These are phyloP conservation scores for Oceanodroma leucorhoa DNA, from an alignment of 2,797 vertebrate genomes.

Conservation along the genomic window DNA sequence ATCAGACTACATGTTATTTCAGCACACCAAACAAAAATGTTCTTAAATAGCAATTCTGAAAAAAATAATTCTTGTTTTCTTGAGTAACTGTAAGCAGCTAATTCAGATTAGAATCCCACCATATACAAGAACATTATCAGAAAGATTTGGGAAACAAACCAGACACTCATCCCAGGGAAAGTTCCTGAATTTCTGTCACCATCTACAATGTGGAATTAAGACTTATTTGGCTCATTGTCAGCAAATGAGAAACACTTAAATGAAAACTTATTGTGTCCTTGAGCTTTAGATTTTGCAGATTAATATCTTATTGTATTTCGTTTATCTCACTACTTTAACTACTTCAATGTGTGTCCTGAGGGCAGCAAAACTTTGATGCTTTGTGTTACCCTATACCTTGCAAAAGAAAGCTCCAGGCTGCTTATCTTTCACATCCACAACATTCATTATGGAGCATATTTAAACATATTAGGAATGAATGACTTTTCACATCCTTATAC, in stretches of 20 bases:
- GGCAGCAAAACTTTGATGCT: conserved; percentile 49
- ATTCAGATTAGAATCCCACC: neutral
- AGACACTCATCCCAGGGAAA: neutral
- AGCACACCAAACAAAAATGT: neutral
- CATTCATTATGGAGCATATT: conserved; percentile 25
- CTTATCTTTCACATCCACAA: conserved; percentile 57
- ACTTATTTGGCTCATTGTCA: conserved; percentile 39
- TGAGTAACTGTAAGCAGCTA: neutral
- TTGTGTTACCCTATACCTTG: conserved; percentile 56
- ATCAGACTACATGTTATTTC: neutral
- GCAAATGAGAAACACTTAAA: conserved; percentile 35
- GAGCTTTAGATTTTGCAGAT: conserved; percentile 45
- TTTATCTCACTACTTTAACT: conserved; percentile 57
- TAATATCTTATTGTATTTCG: conserved; percentile 16
- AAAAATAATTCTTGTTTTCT: neutral
- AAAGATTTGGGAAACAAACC: neutral
- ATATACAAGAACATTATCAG: neutral
- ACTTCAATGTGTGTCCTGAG: conserved; percentile 50
- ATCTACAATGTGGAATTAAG: neutral
- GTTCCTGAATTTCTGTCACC: conserved; percentile 33
- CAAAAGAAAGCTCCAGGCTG: conserved; percentile 54
- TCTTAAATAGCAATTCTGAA: neutral
- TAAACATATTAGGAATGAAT: conserved; percentile 35
- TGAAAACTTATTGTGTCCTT: conserved; percentile 42
- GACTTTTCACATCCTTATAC: conserved; percentile 31